Base-by-base conservation (phyloP, 2,888 invertebrate species). In the Xylota segnis region DNA sequence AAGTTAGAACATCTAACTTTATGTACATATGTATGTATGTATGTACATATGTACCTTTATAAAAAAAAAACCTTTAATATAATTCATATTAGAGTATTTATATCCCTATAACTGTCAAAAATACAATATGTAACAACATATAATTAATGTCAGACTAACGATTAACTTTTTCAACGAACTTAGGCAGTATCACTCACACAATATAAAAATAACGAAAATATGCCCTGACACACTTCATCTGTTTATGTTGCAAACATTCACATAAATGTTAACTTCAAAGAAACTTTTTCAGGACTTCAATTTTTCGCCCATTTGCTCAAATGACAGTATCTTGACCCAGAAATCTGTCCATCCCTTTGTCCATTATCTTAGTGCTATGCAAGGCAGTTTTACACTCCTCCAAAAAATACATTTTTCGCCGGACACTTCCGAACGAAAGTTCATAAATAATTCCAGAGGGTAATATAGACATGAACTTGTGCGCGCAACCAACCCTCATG, bases 401-500 rank as follows among this genome's bases (percentile, higher is more conserved):
- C 29, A 52, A 78, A 50, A 68, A 61, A 65, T 34, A 63, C 47
- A 68, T 77, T 83, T 77, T 77, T 66, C 45, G 71, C 58, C 65
- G 71, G 77, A 77, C 68, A 68, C 72, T 83, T 68, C 68, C 40
- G 74, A 74, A 84, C 9, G 63, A 68, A 75, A 75, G 74, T 84
- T 84, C 79, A 84, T 84, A 84, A 84, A 84, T 84, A 84, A 84
- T 84, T 84, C 70, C 65, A 79, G 70, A 79, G 59, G 75, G 75
- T 79, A 79, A 79, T 84, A 79, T 70, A 75, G 72, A 70, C 74
- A 74, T 68, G 78, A 74, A 78, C 72, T 78, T 83, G 71, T 72
- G 72, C 61, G 66, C 72, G 82, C 63, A 75, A 37, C 76, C 74
- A 54, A 78, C 78, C 50, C 65, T 27, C 32, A 63, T 75, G 63